Evolutionary conservation across 2,888 invertebrate species (phyloP), one percentile per base, ranked within the genome.

Genomic region (Steinernema hermaphroditum): DNA sequence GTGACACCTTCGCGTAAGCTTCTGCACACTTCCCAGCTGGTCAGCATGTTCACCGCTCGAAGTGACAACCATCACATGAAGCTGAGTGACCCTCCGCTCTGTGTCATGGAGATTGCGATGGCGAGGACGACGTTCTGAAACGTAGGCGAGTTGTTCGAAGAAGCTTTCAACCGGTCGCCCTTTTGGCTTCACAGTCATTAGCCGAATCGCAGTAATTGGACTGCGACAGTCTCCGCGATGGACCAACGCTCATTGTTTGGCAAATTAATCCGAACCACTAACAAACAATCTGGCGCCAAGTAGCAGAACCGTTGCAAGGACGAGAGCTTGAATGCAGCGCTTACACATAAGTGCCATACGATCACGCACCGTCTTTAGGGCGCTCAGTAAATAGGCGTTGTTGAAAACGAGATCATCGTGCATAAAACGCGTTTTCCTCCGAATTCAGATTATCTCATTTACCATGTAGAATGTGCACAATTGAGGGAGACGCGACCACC

Each of bases 231-330:
- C 62, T 29, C 46, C 8, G 6, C 46, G n/a, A 19, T 16, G 62
- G 62, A 32, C 62, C 27, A 9, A 12, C 34, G 62, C 27, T 29
- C 62, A 62, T 62, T 62, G 62, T 62, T 62, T 62, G 29, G 62
- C 62, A 62, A 62, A 62, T 34, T 62, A 62, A 62, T 62, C 62
- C 62, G 27, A 22, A 54, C 54, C 6, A 19, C 62, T 29, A 62
- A 32, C 62, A 62, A 62, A 62, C 62, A 62, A 62, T 62, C 62
- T 62, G 62, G 62, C 32, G 29, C 62, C 62, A 62, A 32, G 29
- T 9, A 34, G 27, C 27, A 32, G 62, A 29, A 29, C 27, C 32
- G 62, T 32, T 16, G 62, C 9, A 32, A 32, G 37, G 37, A 37
- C 12, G 37, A 37, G n/a, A n/a, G n/a, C n/a, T n/a, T n/a, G n/a